phyloP scores from a whole-genome alignment of 2,113 vertebrate genomes.

The Hipposideros armiger region DNA sequence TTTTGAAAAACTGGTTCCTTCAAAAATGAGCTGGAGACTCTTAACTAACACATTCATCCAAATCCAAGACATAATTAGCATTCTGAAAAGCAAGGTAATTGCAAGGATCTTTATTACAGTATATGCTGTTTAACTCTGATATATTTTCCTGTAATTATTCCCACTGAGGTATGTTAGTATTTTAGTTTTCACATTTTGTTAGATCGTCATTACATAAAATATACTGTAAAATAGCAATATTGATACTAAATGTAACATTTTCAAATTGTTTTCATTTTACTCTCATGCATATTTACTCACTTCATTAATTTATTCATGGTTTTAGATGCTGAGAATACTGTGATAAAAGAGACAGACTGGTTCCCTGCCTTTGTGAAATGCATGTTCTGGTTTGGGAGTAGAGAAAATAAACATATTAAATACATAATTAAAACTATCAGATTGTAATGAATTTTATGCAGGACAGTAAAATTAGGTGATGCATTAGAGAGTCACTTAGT shows the following conservation, averaged over 20 bases:
- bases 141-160: slow-evolving; percentile 31
- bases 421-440: neutral
- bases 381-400: neutral
- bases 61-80: slow-evolving; percentile 65
- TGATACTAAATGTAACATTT: neutral
- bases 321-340: slow-evolving; percentile 4
- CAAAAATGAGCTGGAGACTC: slow-evolving; percentile 64
- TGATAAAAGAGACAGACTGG: neutral
- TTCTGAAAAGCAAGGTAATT: neutral
- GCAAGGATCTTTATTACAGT: neutral
- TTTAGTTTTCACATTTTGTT: slow-evolving; percentile 27
- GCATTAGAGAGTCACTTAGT: neutral
- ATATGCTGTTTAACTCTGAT: neutral
- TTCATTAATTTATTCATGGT: neutral
- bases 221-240: neutral
- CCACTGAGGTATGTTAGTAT: neutral
- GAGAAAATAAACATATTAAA: neutral
- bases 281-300: neutral
- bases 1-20: slow-evolving; percentile 56
- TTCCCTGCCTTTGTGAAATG: neutral
- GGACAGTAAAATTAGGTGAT: neutral
- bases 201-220: neutral
- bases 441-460: neutral
- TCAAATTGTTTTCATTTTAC: slow-evolving; percentile 30
- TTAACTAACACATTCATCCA: slow-evolving; percentile 49